Percentiles rank a stretch among this genome's conserved stretches.
Evolutionary conservation across 2,797 vertebrate genomes (phyloP).

Genomic region (Eidolon dupreanum): DNA sequence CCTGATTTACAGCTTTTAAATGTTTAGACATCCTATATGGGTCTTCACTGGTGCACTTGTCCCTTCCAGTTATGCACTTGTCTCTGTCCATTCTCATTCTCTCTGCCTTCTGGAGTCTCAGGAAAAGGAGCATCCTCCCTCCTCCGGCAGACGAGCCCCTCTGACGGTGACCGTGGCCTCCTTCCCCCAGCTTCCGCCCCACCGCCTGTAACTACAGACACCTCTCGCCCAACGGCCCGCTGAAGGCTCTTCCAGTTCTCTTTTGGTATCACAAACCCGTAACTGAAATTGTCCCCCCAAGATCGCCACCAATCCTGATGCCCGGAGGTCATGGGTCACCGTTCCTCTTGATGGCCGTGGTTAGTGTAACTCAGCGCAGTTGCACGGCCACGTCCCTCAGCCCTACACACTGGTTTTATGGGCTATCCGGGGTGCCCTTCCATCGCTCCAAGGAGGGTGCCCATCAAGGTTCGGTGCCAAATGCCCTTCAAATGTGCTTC

Average conservation of each 20-base stretch:
- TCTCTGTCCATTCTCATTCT: neutral
- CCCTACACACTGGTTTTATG: fast-evolving
- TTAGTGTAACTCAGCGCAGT: neutral
- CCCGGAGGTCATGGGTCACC: neutral
- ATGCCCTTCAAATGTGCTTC: neutral
- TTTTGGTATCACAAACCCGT: neutral
- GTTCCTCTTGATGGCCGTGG: neutral
- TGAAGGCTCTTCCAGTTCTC: neutral
- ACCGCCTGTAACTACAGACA: neutral
- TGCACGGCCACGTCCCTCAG: neutral
- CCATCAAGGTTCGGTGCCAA: neutral
- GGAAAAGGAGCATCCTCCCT: neutral
- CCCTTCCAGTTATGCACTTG: neutral
- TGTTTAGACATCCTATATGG: neutral
- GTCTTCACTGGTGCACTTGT: neutral
- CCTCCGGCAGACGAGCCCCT: neutral
- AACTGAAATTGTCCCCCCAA: neutral
- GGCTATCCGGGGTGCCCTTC: neutral
- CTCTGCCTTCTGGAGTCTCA: neutral
- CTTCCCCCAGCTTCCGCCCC: neutral
- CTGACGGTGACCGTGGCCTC: neutral
- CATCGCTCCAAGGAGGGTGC: neutral
- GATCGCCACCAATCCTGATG: neutral
- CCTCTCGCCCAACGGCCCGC: neutral
- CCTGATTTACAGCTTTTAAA: neutral